phyloP scores from a whole-genome alignment of 2,797 vertebrate species.

The Lates japonicus region DNA sequence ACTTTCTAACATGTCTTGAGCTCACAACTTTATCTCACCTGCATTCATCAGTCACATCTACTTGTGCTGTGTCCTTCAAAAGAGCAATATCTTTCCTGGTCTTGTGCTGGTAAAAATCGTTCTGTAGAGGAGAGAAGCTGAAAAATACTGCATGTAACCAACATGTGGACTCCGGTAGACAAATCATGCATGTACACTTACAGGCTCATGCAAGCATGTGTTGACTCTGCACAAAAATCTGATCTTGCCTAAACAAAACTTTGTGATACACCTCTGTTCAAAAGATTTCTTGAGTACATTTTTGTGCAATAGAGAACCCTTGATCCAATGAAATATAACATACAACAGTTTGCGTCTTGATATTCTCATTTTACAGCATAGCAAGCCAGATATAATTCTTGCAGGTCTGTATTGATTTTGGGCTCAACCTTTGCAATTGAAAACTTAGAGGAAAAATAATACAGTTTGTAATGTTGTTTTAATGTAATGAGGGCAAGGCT shows the following conservation, averaged over 20 bases:
- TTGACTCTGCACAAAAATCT: conserved; percentile 34
- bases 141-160: conserved; percentile 37
- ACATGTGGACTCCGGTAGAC: conserved; percentile 34
- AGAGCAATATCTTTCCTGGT: conserved; percentile 30
- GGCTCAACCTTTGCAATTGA: conserved; percentile 22
- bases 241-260: conserved; percentile 47
- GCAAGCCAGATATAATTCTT: conserved; percentile 35
- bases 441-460: conserved; percentile 20
- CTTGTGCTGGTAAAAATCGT: conserved; percentile 15
- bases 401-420: conserved; percentile 25
- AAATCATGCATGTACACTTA: not conserved
- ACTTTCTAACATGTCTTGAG: conserved; percentile 32
- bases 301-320: conserved; percentile 18
- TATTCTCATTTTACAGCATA: conserved; percentile 32
- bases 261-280: conserved; percentile 17
- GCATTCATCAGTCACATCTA: conserved; percentile 26
- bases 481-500: conserved; percentile 19
- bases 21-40: conserved; percentile 2
- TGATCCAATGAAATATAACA: conserved; percentile 31
- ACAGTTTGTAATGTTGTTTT: conserved; percentile 25
- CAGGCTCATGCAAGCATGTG: conserved; percentile 23
- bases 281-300: conserved; percentile 8
- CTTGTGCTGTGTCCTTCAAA: conserved; percentile 31
- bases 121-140: conserved; percentile 18
- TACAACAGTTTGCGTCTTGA: conserved; percentile 16